Evolutionary conservation across 2,113 vertebrate species (phyloP).

Genomic region (Parus major): DNA sequence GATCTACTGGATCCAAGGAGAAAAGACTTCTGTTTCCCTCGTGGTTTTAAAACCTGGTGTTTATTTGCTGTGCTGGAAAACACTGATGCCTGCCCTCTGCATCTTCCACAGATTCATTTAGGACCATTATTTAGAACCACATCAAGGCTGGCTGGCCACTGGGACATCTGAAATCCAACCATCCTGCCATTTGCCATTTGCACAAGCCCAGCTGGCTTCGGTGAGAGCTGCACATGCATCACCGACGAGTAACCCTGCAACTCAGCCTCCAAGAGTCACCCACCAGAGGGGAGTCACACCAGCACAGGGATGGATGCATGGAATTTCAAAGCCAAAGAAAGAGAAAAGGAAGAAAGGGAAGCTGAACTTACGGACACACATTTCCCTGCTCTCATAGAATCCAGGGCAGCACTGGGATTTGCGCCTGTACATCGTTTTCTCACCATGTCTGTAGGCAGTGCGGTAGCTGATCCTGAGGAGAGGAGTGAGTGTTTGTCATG

Average conservation of each 20-base stretch:
- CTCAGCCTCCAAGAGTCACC: neutral
- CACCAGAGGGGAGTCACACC: neutral
- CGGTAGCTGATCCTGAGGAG: conserved; percentile 89
- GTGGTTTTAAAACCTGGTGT: neutral
- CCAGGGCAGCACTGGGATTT: conserved; percentile 97
- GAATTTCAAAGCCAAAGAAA: neutral
- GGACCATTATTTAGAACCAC: neutral
- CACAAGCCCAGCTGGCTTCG: neutral
- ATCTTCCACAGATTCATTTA: neutral
- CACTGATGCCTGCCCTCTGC: neutral
- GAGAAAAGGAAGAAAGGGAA: neutral
- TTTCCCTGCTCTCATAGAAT: conserved; percentile 89
- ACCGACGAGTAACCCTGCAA: neutral
- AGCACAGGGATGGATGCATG: neutral
- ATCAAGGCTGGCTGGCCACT: neutral
- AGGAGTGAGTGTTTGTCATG: neutral
- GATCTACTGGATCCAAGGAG: neutral
- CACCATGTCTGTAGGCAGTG: conserved; percentile 90
- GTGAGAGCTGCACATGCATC: rapidly evolving
- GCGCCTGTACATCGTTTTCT: conserved; percentile 95
- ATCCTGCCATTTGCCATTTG: neutral
- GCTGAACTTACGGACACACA: conserved; percentile 89
- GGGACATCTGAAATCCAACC: neutral
- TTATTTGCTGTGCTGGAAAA: neutral
- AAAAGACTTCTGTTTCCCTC: neutral